Evolutionary conservation across 1,140 invertebrate genomes (phyloP).

Genomic region (Bactericera cockerelli): DNA sequence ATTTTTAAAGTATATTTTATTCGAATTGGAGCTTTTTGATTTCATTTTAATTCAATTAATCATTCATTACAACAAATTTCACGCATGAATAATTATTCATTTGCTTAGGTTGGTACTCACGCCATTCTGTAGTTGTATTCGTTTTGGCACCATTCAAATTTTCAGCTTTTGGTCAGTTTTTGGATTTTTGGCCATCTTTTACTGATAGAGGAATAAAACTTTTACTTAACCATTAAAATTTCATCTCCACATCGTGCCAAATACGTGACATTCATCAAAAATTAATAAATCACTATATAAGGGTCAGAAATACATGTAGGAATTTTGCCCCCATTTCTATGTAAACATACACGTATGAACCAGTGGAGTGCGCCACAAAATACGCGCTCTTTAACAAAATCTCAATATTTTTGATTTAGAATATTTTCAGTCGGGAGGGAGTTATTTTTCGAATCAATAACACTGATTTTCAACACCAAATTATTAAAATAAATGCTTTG

Average conservation of each 20-base stretch:
- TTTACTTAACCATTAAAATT: too few relatives aligned
- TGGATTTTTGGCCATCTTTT: neutral
- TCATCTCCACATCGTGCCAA: too few relatives aligned
- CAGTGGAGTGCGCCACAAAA: neutral
- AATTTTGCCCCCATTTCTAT: neutral
- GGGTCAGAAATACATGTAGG: neutral
- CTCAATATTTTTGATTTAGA: too few relatives aligned
- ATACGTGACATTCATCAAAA: too few relatives aligned
- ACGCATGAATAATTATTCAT: constrained; percentile 3
- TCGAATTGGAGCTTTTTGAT: neutral
- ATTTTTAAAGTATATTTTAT: neutral
- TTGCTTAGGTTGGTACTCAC: neutral
- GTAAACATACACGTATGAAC: neutral
- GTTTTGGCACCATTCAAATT: constrained; percentile 8
- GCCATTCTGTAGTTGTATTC: neutral
- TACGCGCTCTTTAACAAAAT: neutral
- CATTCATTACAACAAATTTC: neutral
- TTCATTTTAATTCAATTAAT: neutral
- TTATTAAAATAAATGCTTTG: too few relatives aligned
- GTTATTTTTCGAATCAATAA: too few relatives aligned
- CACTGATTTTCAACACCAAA: too few relatives aligned
- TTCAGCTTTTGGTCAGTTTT: neutral
- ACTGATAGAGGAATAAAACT: neutral
- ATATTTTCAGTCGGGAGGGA: too few relatives aligned
- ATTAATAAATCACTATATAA: too few relatives aligned